Evolutionary conservation across 2,797 vertebrate genomes (phyloP).

Genomic region (Phoeniculus purpureus): DNA sequence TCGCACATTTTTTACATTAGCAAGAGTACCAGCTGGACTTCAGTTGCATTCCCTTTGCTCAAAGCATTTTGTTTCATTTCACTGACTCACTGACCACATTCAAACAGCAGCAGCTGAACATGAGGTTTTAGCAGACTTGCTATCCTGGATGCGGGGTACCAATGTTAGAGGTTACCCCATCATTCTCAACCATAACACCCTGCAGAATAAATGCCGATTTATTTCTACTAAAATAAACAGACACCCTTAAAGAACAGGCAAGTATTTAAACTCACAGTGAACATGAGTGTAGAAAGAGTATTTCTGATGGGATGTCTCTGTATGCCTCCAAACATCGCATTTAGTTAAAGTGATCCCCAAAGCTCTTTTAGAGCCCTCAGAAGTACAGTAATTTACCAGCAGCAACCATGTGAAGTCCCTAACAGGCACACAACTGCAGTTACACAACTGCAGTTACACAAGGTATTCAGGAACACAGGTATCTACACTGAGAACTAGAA

Average conservation of each 20-base stretch:
- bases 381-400: neutral
- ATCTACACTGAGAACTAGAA: neutral
- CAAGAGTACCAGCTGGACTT: neutral
- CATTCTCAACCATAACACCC: neutral
- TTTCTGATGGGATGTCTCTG: neutral
- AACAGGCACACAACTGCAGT: neutral
- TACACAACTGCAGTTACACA: neutral
- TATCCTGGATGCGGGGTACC: neutral
- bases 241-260: neutral
- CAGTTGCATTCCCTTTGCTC: neutral
- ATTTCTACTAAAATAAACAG: neutral
- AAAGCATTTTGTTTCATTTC: neutral
- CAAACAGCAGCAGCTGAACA: neutral
- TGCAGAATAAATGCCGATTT: neutral
- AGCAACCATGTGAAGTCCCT: neutral
- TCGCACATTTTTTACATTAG: neutral
- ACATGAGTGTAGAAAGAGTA: neutral
- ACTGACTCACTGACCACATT: slow-evolving; percentile 6
- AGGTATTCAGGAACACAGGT: no score
- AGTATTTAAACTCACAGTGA: neutral
- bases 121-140: neutral
- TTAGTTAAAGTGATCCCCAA: neutral
- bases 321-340: neutral
- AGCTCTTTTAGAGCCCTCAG: neutral
- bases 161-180: neutral